phyloP scores from a whole-genome alignment of 2,113 vertebrate species.

The Anthoscopus minutus region DNA sequence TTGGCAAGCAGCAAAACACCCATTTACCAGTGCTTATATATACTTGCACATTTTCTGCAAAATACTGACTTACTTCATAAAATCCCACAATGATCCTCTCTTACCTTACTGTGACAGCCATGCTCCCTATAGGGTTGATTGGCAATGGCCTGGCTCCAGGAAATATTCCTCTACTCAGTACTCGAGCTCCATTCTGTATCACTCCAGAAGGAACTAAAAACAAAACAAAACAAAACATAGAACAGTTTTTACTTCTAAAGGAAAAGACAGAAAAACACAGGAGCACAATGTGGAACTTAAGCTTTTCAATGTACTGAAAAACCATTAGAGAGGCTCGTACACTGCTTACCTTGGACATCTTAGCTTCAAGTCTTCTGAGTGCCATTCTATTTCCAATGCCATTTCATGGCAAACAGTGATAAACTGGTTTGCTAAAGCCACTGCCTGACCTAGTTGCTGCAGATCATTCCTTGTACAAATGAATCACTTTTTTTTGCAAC shows the following conservation, averaged over 20 bases:
- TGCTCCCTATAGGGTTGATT: conserved; percentile 88
- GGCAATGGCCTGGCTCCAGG: conserved; percentile 91
- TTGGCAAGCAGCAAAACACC: neutral
- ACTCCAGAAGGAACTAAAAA: conserved; percentile 88
- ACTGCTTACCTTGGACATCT: conserved; percentile 29
- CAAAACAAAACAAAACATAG: neutral
- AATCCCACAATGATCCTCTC: neutral
- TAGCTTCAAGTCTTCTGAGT: neutral
- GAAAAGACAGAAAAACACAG: neutral
- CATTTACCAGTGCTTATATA: neutral
- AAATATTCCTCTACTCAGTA: conserved; percentile 92
- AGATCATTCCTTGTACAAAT: neutral
- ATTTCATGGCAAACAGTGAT: neutral
- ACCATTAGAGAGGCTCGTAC: neutral
- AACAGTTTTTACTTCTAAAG: neutral
- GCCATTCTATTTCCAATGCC: neutral
- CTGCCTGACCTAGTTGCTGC: neutral
- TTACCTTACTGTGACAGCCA: conserved; percentile 89
- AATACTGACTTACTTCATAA: neutral
- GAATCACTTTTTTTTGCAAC: neutral
- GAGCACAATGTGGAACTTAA: neutral
- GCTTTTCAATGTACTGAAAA: neutral
- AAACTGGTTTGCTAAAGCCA: neutral
- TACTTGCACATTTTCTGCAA: neutral
- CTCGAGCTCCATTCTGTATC: conserved; percentile 94